Evolutionary conservation across 2,113 vertebrate species (phyloP).

Genomic region (Tyrannus savana): DNA sequence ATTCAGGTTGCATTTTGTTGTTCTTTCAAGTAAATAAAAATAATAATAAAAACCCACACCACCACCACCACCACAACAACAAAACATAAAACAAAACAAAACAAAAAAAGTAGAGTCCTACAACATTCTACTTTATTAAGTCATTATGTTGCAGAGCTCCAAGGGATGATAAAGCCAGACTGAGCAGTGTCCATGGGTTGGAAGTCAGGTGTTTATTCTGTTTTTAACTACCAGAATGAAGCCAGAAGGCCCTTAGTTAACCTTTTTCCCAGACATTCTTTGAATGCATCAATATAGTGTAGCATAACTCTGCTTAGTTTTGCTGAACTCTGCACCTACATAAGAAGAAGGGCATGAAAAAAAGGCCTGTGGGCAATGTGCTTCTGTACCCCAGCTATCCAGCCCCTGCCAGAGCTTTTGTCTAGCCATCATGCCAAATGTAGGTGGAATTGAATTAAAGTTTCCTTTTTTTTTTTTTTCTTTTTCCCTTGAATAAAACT

Average conservation of each 20-base stretch:
- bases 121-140: background rate
- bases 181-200: background rate
- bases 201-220: background rate
- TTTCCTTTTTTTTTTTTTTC: background rate
- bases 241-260: background rate
- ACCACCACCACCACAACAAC: too few relatives aligned
- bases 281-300: background rate
- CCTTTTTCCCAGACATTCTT: background rate
- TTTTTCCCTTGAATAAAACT: background rate
- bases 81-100: too few relatives aligned
- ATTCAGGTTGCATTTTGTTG: background rate
- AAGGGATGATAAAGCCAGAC: background rate
- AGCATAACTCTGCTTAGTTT: background rate
- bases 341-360: background rate
- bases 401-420: background rate
- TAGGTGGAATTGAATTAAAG: background rate
- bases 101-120: background rate
- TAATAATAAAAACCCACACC: too few relatives aligned
- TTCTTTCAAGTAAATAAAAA: background rate
- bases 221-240: constrained; percentile 7
- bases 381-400: background rate
- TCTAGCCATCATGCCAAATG: background rate
- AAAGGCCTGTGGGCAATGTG: background rate
- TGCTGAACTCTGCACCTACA: accelerated
- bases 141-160: background rate